These are phyloP conservation scores for Colossoma macropomum DNA, from an alignment of 2,113 vertebrate genomes.

Conservation along the genomic window DNA sequence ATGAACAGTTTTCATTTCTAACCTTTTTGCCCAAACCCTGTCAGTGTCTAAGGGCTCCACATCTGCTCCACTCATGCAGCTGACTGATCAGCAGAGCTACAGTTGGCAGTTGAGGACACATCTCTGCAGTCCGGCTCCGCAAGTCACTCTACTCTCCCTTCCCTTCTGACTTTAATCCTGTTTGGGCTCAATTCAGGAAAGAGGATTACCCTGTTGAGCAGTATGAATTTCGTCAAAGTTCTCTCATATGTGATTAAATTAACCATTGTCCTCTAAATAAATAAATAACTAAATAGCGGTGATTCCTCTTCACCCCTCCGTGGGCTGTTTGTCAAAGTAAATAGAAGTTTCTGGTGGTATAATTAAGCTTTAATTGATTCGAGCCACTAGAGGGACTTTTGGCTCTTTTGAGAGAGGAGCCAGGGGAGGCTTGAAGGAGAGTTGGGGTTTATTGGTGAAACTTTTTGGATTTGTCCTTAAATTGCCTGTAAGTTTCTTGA, in stretches of 20 bases:
- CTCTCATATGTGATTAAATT: conserved; percentile 71
- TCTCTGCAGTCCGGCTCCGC: not conserved
- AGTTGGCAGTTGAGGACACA: not conserved
- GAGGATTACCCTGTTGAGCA: conserved; percentile 64
- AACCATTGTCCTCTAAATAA: conserved; percentile 68
- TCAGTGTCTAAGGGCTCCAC: not conserved
- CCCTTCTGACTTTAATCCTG: conserved; percentile 59
- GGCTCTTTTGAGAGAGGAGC: conserved; percentile 35
- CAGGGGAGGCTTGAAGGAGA: conserved; percentile 22
- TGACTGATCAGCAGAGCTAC: not conserved
- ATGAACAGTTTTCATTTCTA: not conserved
- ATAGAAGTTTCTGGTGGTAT: conserved; percentile 62
- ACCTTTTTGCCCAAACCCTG: not conserved
- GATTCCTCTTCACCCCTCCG: conserved; percentile 27
- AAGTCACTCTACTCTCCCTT: not conserved
- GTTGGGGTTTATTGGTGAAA: conserved; percentile 28
- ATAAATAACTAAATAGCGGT: conserved; percentile 5
- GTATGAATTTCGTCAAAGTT: conserved; percentile 61
- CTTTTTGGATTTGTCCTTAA: conserved; percentile 32
- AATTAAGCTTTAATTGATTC: conserved; percentile 71
- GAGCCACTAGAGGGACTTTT: conserved; percentile 54
- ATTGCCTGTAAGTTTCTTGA: not conserved
- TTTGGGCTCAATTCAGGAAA: conserved; percentile 64
- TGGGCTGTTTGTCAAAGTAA: conserved; percentile 53
- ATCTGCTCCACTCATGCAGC: not conserved